Evolutionary conservation across 2,797 vertebrate genomes (phyloP).

Genomic region (Hydrolagus colliei): DNA sequence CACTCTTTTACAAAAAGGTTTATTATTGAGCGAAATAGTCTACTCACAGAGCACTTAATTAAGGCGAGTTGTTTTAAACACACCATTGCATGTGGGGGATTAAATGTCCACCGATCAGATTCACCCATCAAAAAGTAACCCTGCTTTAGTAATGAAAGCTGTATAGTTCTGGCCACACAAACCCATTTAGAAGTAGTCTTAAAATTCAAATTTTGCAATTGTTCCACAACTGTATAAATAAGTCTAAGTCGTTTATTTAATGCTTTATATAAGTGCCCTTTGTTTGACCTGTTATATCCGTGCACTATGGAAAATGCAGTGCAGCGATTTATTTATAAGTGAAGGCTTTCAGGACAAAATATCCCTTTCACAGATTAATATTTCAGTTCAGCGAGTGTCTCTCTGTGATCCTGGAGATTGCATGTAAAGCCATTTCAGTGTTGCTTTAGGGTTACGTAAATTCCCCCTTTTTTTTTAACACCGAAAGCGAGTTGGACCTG

Average conservation of each 20-base stretch:
- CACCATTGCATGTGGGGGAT: background rate
- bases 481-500: background rate
- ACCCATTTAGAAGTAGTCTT: background rate
- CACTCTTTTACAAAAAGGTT: no score
- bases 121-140: no score
- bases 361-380: background rate
- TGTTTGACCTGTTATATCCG: conserved; percentile 3
- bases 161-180: background rate
- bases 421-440: background rate
- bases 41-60: background rate
- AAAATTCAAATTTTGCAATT: background rate
- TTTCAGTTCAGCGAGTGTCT: background rate
- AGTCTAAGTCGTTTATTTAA: background rate
- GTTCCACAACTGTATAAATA: background rate
- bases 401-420: background rate
- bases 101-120: background rate
- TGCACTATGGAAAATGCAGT: background rate
- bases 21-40: background rate
- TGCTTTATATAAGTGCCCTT: background rate
- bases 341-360: background rate
- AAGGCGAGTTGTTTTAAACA: background rate
- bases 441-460: background rate
- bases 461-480: background rate
- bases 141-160: background rate
- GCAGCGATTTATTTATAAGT: background rate